Conservation (phyloP, 2,113 vertebrate genomes). For the Malurus cyaneus region DNA sequence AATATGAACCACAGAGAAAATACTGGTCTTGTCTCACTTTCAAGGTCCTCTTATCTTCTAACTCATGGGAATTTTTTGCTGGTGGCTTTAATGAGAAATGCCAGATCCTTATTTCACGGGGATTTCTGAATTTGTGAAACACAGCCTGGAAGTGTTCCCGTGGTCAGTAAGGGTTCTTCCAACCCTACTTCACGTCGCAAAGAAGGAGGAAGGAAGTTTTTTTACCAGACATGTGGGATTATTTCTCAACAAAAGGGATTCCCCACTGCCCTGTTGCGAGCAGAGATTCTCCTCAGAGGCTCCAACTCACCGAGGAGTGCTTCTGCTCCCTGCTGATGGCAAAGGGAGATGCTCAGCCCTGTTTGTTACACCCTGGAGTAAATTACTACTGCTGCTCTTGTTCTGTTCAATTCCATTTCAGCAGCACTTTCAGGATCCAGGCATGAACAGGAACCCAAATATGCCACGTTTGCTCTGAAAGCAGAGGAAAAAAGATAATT, state of each 20-base stretch:
- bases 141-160: not conserved
- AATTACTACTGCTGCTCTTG: not conserved
- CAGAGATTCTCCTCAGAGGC: not conserved
- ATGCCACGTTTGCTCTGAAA: not conserved
- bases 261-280: not conserved
- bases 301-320: not conserved
- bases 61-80: not conserved
- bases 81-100: not conserved
- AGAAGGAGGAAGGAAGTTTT: not conserved
- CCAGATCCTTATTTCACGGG: not conserved
- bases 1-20: not conserved
- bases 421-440: not conserved
- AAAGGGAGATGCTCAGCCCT: not conserved
- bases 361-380: not conserved
- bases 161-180: not conserved
- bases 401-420: not conserved
- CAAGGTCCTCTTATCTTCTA: not conserved
- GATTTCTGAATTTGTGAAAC: constrained; percentile 40
- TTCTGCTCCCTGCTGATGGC: not conserved
- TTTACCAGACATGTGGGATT: not conserved
- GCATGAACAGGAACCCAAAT: not conserved
- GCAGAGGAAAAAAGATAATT: not conserved
- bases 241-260: constrained; percentile 11
- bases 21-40: not conserved
- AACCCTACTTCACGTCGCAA: not conserved